Evolutionary conservation across 2,113 vertebrate species (phyloP).

Genomic region (Nothoprocta perdicaria): DNA sequence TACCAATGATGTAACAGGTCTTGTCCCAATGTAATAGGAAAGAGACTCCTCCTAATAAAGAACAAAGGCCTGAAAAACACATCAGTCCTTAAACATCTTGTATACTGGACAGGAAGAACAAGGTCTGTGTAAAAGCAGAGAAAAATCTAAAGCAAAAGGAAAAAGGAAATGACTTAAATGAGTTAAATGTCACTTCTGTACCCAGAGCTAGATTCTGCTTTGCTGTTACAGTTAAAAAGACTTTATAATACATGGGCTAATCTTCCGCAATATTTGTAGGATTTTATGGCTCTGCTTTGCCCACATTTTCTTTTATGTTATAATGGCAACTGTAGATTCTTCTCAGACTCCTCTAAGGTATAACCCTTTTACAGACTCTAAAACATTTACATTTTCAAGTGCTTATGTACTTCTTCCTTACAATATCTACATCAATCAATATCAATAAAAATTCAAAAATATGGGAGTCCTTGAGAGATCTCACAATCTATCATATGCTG

Average conservation of each 20-base stretch:
- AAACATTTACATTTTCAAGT: not conserved
- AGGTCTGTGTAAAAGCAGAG: not conserved
- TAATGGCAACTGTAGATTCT: not conserved
- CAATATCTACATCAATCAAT: not conserved
- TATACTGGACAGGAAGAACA: not conserved
- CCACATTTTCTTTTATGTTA: not conserved
- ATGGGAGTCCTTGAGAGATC: not conserved
- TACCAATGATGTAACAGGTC: not conserved
- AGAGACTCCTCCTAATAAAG: not conserved
- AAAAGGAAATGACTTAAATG: not conserved
- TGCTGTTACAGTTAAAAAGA: not conserved
- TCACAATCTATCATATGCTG: not conserved
- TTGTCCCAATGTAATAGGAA: not conserved
- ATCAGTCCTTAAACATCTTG: not conserved
- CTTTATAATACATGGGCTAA: not conserved
- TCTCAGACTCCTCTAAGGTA: not conserved
- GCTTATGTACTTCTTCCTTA: not conserved
- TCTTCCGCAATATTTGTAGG: not conserved
- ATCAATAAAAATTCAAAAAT: not conserved
- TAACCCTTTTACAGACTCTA: not conserved
- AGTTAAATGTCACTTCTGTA: not conserved
- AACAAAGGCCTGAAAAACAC: not conserved
- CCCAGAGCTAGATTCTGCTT: not conserved
- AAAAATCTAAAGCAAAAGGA: not conserved
- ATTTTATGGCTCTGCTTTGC: not conserved